Evolutionary conservation across 2,888 invertebrate genomes (phyloP), one percentile per base, ranked within the genome.

Genomic region (Brachylomia viminalis): DNA sequence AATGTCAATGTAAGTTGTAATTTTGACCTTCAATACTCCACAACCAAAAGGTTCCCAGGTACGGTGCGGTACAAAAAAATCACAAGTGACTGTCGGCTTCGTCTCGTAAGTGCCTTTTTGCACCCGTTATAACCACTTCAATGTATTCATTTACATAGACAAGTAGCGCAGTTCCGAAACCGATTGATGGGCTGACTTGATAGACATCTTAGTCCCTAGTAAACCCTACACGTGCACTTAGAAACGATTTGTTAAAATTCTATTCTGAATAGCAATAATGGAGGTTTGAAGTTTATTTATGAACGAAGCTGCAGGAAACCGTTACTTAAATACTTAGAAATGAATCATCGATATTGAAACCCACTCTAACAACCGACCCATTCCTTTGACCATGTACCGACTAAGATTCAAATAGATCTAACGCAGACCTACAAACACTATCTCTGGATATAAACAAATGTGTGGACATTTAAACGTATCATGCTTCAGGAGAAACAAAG

Each of bases 401-500:
- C 8, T 30, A 58, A 33, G 8, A 58, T 11, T 73, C 2, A 33
- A 75, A 23, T n/a, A 23, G 49, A 42, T 47, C 23, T 33, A 42
- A 33, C 23, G 58, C 10, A 64, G 33, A 65, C 20, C 23, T 20
- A 45, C 45, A n/a, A 42, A 67, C 33, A 56, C 17, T 47, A 56
- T 33, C 27, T 4, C 23, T 70, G 10, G n/a, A 20, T 52, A 54
- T 68, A 72, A 38, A 66, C 38, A 67, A 42, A 67, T 61, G 23
- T 75, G 4, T 65, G 64, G 33, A 23, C 38, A 47, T 54, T n/a
- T 52, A n/a, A 38, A 33, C 15, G 54, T 54, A 59, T 59, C 58
- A 47, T 54, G 58, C 59, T n/a, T 54, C 59, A n/a, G 23, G 47
- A 23, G 15, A 54, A 52, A 47, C 66, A 52, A 80, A 81, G 49